phyloP scores from a whole-genome alignment of 1,140 invertebrate genomes.

The Argopecten irradians region DNA sequence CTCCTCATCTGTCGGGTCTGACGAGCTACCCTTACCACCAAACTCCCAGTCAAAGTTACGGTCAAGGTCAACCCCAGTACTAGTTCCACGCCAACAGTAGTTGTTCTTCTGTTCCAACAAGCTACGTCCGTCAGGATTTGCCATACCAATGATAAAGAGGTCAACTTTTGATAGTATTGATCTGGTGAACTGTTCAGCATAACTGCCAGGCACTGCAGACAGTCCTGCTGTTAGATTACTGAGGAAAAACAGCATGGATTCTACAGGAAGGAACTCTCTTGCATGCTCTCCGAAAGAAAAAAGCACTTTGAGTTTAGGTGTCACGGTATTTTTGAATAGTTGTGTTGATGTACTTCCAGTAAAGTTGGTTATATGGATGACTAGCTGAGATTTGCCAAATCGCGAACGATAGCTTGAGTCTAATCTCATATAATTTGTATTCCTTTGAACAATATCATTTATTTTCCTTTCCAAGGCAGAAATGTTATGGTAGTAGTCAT shows the following conservation, averaged over 20 bases:
- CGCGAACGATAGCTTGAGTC: constrained; percentile 59
- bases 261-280: constrained; percentile 73
- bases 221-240: constrained; percentile 65
- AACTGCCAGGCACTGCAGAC: neutral
- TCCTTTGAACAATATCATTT: constrained; percentile 50
- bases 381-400: constrained; percentile 57
- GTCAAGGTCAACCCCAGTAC: constrained; percentile 71
- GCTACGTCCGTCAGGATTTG: constrained; percentile 73
- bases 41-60: constrained; percentile 75
- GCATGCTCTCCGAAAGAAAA: constrained; percentile 75
- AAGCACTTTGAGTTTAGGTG: constrained; percentile 63
- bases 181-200: constrained; percentile 43
- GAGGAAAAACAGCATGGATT: constrained; percentile 68
- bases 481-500: constrained; percentile 70
- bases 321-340: constrained; percentile 27
- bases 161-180: constrained; percentile 65
- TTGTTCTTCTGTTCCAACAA: constrained; percentile 68
- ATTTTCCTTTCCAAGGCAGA: constrained; percentile 55
- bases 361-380: constrained; percentile 70
- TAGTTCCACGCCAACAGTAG: constrained; percentile 74
- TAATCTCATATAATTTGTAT: constrained; percentile 61
- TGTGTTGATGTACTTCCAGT: constrained; percentile 36
- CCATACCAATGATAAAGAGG: constrained; percentile 68
- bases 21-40: constrained; percentile 70
- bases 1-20: constrained; percentile 69